phyloP scores from a whole-genome alignment of 2,888 invertebrate genomes.

The Lithophane leautieri region DNA sequence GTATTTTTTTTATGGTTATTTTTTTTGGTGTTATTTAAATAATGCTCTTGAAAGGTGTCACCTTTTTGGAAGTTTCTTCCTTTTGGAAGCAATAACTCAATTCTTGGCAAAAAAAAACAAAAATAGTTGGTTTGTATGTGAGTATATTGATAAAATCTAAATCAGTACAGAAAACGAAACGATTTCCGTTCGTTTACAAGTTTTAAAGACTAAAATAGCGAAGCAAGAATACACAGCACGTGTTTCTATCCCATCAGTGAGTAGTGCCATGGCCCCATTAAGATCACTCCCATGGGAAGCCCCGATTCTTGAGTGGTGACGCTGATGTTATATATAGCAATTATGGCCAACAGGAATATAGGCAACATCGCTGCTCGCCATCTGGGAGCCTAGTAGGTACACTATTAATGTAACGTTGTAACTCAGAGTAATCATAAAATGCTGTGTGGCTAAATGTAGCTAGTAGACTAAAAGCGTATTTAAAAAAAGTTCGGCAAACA shows the following conservation, averaged over 20 bases:
- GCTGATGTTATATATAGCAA: constrained; percentile 39
- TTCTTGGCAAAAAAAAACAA: background rate
- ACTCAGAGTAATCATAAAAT: background rate
- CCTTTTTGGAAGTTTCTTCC: too few relatives aligned
- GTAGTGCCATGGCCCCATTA: constrained; percentile 28
- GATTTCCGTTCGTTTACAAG: background rate
- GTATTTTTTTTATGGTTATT: background rate
- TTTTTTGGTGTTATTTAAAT: too few relatives aligned
- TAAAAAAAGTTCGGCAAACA: background rate
- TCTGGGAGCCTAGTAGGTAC: constrained; percentile 23
- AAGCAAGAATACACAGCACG: constrained; percentile 6
- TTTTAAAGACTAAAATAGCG: constrained; percentile 17
- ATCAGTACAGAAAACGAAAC: background rate
- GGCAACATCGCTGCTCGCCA: constrained; percentile 9
- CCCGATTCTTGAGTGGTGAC: constrained; percentile 26
- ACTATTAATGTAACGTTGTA: background rate
- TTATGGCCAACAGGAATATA: constrained; percentile 32
- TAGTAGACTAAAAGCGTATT: background rate
- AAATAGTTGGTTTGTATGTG: background rate
- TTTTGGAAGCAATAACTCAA: background rate
- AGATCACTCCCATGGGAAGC: constrained; percentile 45
- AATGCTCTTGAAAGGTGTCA: too few relatives aligned
- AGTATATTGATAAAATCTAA: background rate
- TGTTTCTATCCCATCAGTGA: constrained; percentile 4
- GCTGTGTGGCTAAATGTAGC: background rate